These are phyloP conservation scores for Lomographa bimaculata DNA, from an alignment of 2,888 invertebrate genomes.

Conservation along the genomic window DNA sequence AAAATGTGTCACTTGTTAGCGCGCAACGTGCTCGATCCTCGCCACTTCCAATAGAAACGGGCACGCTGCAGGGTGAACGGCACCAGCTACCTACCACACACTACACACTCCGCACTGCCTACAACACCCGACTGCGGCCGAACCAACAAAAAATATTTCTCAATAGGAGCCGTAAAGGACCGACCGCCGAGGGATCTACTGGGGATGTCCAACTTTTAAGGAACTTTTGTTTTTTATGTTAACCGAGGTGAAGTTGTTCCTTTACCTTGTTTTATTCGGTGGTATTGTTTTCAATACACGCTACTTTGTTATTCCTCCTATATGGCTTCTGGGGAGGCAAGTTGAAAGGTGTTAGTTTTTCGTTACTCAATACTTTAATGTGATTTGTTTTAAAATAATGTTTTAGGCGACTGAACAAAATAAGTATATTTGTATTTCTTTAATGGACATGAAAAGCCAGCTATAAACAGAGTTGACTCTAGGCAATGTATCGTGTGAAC, in stretches of 20 bases:
- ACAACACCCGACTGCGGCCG: conserved; percentile 43
- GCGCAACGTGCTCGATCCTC: conserved; percentile 48
- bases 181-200: conserved; percentile 45
- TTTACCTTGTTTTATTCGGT: conserved; percentile 17
- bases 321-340: conserved; percentile 5
- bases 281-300: conserved; percentile 23
- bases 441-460: too few relatives aligned
- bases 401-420: too few relatives aligned
- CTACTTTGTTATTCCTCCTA: conserved; percentile 13
- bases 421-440: too few relatives aligned
- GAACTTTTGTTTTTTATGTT: conserved; percentile 44
- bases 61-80: conserved; percentile 60
- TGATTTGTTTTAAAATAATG: too few relatives aligned
- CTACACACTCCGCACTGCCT: conserved; percentile 41
- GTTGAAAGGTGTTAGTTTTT: not conserved
- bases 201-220: conserved; percentile 45
- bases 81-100: conserved; percentile 47
- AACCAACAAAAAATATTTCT: conserved; percentile 50
- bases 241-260: conserved; percentile 20
- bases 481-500: conserved; percentile 24
- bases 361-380: not conserved
- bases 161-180: conserved; percentile 46
- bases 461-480: too few relatives aligned
- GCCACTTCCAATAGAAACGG: conserved; percentile 47
- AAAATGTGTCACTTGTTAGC: conserved; percentile 76